Evolutionary conservation across 2,888 invertebrate species (phyloP).

Genomic region (Drosophila limbata): DNA sequence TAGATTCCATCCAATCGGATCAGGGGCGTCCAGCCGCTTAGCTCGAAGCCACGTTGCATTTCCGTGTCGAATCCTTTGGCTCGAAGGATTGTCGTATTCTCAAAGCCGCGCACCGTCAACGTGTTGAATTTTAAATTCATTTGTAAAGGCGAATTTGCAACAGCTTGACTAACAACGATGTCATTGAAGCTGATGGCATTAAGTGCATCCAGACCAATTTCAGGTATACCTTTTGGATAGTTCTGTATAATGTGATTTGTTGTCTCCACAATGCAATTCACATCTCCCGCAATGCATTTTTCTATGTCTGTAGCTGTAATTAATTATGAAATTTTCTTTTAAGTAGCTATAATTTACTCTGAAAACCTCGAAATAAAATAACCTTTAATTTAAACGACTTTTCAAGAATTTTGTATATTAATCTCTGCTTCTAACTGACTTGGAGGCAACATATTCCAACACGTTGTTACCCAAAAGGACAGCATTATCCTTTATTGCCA

Average conservation of each 20-base stretch:
- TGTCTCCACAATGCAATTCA: not conserved
- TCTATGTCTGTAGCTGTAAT: not conserved
- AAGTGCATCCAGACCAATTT: not conserved
- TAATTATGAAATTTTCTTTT: not conserved
- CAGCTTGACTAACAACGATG: not conserved
- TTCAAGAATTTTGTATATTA: too few species aligned
- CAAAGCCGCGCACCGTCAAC: not conserved
- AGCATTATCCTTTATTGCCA: not conserved
- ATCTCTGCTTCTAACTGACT: too few species aligned
- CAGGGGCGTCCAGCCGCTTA: not conserved
- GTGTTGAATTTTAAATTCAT: not conserved
- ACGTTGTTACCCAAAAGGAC: too few species aligned
- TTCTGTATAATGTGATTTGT: not conserved
- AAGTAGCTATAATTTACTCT: not conserved
- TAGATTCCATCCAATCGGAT: not conserved
- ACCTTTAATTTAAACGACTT: too few species aligned
- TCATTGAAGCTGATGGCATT: not conserved
- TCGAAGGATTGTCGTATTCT: slow-evolving; percentile 1
- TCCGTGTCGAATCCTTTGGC: not conserved
- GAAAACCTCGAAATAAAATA: too few species aligned
- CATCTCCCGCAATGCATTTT: not conserved
- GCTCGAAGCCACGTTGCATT: not conserved
- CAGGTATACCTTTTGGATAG: not conserved
- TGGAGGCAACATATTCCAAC: too few species aligned
- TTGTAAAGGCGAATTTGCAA: not conserved